Base-by-base conservation (phyloP, 2,113 vertebrate species). In the Pseudopipra pipra region DNA sequence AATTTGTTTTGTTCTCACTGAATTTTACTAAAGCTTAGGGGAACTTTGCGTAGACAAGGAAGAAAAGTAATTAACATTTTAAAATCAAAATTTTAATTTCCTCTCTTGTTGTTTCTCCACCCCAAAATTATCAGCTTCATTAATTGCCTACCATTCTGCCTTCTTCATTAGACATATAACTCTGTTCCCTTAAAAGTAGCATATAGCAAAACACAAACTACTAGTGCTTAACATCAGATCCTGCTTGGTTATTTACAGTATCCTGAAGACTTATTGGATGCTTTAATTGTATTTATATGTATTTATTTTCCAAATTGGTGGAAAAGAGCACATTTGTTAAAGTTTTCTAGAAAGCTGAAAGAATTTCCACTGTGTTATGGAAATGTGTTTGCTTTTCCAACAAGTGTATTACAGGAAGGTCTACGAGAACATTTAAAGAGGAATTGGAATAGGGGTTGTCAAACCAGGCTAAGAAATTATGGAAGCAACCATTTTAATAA, bases 101-200 rank as follows among this genome's bases (percentile, higher is more conserved):
- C 1, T 5, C 9, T 49, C 5, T 30, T 62, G 8, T 4, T 37
- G 1, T 0, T 30, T 90, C n/a, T 25, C 2, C 22, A 5, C 7
- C 41, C 11, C 24, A 43, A 82, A 43, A 24, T 15, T 3, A 56
- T 56, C 10, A 56, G 1, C 16, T 80, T 76, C 30, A 43, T 77
- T 80, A 73, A 28, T 19, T 79, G 10, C 55, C 20, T 52, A 11
- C 24, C 8, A 8, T 44, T 63, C n/a, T 43, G 1, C 25, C 22
- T 28, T 43, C 37, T 84, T 87, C 39, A 39, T 68, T 35, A 70
- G 20, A 2, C 18, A 39, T 37, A 25, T 11, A 72, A 71, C 55
- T 11, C 23, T 35, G 3, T 52, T 81, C 12, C 7, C 23, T 74
- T 68, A 65, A 84, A 80, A 87, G 27, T 4, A 72, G 4, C 22